Conservation (phyloP, 2,113 vertebrate genomes). For the Emydura subglobosa region DNA sequence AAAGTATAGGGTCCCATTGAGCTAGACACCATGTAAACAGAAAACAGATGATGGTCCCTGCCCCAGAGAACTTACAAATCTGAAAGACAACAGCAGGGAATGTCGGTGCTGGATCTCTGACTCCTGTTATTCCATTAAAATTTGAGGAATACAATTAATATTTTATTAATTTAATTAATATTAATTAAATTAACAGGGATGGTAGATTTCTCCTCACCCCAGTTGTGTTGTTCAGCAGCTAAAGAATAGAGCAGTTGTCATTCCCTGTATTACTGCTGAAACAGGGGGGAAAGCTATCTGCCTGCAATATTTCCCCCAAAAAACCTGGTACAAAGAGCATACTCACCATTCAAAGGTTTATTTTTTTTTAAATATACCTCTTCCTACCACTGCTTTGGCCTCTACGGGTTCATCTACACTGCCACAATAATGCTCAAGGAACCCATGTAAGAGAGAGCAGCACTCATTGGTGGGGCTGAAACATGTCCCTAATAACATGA, state of each 20-base stretch:
- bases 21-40: background rate
- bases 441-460: background rate
- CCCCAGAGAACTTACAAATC: background rate
- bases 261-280: background rate
- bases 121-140: background rate
- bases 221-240: background rate
- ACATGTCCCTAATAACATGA: background rate
- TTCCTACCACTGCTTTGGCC: background rate
- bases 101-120: background rate
- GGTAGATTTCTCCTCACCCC: background rate
- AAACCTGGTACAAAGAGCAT: background rate
- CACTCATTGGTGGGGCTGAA: background rate
- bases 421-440: background rate
- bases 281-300: background rate
- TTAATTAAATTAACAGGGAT: background rate
- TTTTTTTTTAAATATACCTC: background rate
- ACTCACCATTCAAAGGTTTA: background rate
- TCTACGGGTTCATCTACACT: background rate
- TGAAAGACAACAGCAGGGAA: no score
- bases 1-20: background rate
- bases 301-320: background rate
- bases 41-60: background rate
- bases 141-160: no score
- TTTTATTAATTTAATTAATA: no score
- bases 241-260: background rate